phyloP scores from a whole-genome alignment of 2,888 invertebrate species.

The Sylvicola fuscatus region DNA sequence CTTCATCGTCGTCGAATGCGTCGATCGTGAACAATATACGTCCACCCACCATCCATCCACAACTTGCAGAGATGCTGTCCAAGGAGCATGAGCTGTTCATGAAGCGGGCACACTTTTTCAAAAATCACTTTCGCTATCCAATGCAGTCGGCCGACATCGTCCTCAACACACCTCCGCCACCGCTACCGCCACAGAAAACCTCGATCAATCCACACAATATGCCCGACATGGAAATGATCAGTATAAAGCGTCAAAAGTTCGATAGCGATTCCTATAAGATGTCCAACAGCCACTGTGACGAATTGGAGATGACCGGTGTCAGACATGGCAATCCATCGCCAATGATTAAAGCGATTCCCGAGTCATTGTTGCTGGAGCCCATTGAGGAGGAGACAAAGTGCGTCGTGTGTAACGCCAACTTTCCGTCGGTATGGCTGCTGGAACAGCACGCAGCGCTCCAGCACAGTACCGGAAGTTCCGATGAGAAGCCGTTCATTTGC shows the following conservation, averaged over 20 bases:
- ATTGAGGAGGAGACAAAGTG: constrained; percentile 38
- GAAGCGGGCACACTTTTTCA: constrained; percentile 3
- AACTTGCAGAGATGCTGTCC: constrained; percentile 20
- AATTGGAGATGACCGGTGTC: too few species aligned
- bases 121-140: constrained; percentile 3
- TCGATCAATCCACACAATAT: too few species aligned
- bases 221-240: too few species aligned
- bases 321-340: constrained; percentile 12
- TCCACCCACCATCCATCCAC: too few species aligned
- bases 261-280: too few species aligned
- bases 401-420: constrained; percentile 66
- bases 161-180: constrained; percentile 8
- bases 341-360: constrained; percentile 13
- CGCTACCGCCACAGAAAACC: not conserved
- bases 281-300: too few species aligned
- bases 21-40: too few species aligned
- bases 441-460: constrained; percentile 72
- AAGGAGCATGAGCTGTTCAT: constrained; percentile 18
- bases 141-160: constrained; percentile 13
- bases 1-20: too few species aligned
- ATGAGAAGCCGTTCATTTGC: constrained; percentile 79
- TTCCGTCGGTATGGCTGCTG: constrained; percentile 70
- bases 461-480: constrained; percentile 38
- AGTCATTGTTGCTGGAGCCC: constrained; percentile 18
- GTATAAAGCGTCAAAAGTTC: too few species aligned